A percentile compares a stretch with the other conserved stretches of the same genome.
These are phyloP conservation scores for Macrosoma leucophasiata DNA, from an alignment of 2,888 invertebrate genomes.

Conservation along the genomic window DNA sequence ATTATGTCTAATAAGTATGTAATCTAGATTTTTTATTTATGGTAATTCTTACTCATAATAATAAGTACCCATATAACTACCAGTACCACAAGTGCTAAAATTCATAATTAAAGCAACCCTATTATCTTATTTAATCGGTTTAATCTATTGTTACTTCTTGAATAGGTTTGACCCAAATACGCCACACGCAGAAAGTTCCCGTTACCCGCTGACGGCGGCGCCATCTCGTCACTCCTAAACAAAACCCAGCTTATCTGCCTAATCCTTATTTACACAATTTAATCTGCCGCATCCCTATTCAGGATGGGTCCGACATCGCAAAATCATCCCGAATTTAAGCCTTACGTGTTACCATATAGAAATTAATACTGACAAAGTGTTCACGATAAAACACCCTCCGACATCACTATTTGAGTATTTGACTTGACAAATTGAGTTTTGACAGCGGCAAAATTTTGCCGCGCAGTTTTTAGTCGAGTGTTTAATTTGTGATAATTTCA, in stretches of 20 bases:
- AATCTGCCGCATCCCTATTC: slow-evolving; percentile 45
- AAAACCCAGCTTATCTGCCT: slow-evolving; percentile 64
- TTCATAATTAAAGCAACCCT: too few species aligned
- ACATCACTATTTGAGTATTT: slow-evolving; percentile 56
- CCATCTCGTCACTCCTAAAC: slow-evolving; percentile 59
- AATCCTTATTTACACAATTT: slow-evolving; percentile 75
- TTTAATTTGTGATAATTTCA: slow-evolving; percentile 45
- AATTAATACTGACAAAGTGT: slow-evolving; percentile 26
- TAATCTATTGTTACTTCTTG: slow-evolving; percentile 25
- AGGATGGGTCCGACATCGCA: slow-evolving; percentile 22
- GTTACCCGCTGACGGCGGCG: slow-evolving; percentile 49
- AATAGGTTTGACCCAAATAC: slow-evolving; percentile 43
- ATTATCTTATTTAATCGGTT: too few species aligned
- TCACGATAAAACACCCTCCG: slow-evolving; percentile 32
- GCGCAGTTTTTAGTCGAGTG: slow-evolving; percentile 42
- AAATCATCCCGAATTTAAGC: slow-evolving; percentile 41
- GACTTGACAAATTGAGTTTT: slow-evolving; percentile 73
- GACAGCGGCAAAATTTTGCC: slow-evolving; percentile 61
- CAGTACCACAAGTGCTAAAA: too few species aligned
- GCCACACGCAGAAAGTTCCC: slow-evolving; percentile 45
- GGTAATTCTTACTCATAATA: too few species aligned
- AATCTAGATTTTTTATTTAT: too few species aligned
- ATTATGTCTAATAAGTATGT: too few species aligned
- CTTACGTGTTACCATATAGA: slow-evolving; percentile 41
- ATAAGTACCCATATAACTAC: too few species aligned